These are phyloP conservation scores for Seladonia tumulorum DNA, from an alignment of 2,888 invertebrate species.

Conservation along the genomic window DNA sequence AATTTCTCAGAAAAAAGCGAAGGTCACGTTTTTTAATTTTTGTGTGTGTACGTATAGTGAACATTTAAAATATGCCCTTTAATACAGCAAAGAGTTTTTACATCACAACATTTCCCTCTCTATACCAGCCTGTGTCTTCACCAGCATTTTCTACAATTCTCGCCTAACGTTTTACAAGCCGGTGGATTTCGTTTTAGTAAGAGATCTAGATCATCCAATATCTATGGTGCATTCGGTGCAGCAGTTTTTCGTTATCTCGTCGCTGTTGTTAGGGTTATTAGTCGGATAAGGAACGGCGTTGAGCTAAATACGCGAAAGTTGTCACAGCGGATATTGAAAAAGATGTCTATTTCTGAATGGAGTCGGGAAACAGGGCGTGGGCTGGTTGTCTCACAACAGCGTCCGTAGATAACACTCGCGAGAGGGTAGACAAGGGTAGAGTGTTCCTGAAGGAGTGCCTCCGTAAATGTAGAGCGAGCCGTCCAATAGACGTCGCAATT, in stretches of 20 bases:
- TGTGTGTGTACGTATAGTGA: no score
- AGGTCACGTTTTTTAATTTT: no score
- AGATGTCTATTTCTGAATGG: not conserved
- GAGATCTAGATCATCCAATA: not conserved
- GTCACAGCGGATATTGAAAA: not conserved
- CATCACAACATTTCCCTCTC: no score
- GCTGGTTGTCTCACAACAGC: not conserved
- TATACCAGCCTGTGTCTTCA: no score
- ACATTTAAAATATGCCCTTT: no score
- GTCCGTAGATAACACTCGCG: not conserved
- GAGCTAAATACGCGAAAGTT: not conserved
- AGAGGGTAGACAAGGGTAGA: not conserved
- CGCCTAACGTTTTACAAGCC: no score
- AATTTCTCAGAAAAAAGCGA: no score
- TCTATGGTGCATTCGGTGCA: not conserved
- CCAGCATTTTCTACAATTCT: no score
- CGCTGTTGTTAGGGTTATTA: not conserved
- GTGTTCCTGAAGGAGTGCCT: not conserved
- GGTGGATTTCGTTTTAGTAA: not conserved
- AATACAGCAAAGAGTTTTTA: no score
- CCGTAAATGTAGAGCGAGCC: not conserved
- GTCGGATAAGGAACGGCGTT: not conserved
- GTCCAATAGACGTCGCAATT: conserved; percentile 33
- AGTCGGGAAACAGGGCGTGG: not conserved
- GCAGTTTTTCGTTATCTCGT: not conserved